These are phyloP conservation scores for Drosophila malerkotliana DNA, from an alignment of 1,140 invertebrate species.

Conservation along the genomic window DNA sequence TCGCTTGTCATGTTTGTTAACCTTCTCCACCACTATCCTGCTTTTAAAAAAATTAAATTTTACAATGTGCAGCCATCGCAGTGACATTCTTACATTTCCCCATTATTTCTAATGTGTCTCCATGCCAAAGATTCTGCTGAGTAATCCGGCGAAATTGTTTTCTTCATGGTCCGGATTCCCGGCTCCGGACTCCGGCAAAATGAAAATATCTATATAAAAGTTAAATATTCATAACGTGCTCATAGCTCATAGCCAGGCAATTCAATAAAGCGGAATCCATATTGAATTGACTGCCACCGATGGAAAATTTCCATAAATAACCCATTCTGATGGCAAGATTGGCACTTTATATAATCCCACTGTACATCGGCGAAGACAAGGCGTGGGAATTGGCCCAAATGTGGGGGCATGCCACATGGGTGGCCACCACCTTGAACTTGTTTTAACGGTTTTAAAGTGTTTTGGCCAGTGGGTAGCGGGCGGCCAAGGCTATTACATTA, in stretches of 20 bases:
- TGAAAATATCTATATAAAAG: conserved; percentile 37
- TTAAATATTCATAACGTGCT: conserved; percentile 48
- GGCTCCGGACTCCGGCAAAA: background rate
- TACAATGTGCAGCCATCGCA: background rate
- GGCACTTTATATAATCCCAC: conserved; percentile 46
- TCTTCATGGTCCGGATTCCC: conserved; percentile 3
- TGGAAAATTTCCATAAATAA: conserved; percentile 51
- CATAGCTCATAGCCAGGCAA: conserved; percentile 25
- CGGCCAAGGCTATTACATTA: background rate
- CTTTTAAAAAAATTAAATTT: background rate
- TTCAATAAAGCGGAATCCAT: conserved; percentile 52
- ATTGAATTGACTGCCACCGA: conserved; percentile 30
- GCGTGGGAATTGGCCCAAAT: conserved; percentile 38
- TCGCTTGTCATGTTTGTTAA: background rate
- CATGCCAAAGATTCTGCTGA: conserved; percentile 26
- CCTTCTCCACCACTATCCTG: background rate
- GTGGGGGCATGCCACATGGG: background rate
- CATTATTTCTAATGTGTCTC: conserved; percentile 1
- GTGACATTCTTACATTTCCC: background rate
- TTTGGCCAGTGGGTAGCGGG: conserved; percentile 20
- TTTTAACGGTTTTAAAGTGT: conserved; percentile 16
- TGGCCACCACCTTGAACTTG: conserved; percentile 39
- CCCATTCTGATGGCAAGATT: conserved; percentile 37
- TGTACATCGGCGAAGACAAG: conserved; percentile 9
- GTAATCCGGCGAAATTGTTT: conserved; percentile 45